Evolutionary conservation across 64 coral and sea anemone species (phyloP), one percentile per base, ranked within the genome.

Genomic region (Stichodactyla mertensii): DNA sequence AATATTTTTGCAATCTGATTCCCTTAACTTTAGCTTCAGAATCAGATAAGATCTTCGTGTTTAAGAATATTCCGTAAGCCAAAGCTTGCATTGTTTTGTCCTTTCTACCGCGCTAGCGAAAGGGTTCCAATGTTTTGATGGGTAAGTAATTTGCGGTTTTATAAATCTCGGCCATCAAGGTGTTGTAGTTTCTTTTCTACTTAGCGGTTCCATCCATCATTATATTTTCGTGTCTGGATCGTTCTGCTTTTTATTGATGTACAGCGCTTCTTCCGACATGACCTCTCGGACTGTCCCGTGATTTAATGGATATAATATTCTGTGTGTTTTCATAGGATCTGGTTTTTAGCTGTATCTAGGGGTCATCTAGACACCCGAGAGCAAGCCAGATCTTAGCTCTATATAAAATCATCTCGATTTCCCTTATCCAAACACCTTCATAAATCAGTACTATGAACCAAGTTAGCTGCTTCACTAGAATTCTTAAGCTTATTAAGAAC

Each of bases 161-260:
- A 53, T 53, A 81, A 81, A 20, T 20, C 53, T 55, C 20, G 83
- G 9, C 83, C 6, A 61, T 55, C 56, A 61, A 85, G 23, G 60
- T 61, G 55, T 85, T 85, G 57, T 85, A 36, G 83, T 64, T 52
- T 85, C 54, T 85, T 24, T 55, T 58, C 20, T 60, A 57, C 27
- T 85, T 85, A 61, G 27, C 52, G 55, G 24, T 64, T 61, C 51
- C 20, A 55, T 85, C 83, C 6, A 55, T 85, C 60, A 64, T 62
- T 85, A 10, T 31, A 16, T 31, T 27, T 64, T 36, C 83, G 55
- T 61, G 55, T 85, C 83, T 64, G 55, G 58, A 27, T 82, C 18
- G 82, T 11, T 23, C 19, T 14, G 51, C n/a, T 55, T 81, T 54
- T 20, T 16, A 54, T 80, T 81, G 78, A 81, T 52, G 36, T 54